Base-by-base conservation (phyloP, 2,113 vertebrate species). In the Sander vitreus region DNA sequence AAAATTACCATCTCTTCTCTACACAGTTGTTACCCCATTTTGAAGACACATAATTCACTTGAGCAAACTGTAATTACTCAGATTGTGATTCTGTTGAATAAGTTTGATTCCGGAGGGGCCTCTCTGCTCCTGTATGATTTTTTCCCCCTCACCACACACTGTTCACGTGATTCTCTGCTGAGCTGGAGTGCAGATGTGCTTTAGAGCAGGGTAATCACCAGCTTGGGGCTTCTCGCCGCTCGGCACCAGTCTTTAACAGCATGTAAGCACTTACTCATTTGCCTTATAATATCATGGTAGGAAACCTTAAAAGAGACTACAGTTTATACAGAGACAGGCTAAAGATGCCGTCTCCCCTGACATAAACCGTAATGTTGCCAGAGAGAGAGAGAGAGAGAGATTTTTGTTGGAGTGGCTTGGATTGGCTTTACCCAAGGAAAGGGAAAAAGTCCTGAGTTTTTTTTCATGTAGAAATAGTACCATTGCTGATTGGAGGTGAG, bases 201-300 rank as follows among this genome's bases (percentile, higher is more conserved):
- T 93, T 79, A 89, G 87, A 89, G 88, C 82, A 86, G 33, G 5
- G 85, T 95, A 95, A 95, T 95, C 91, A 95, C 91, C 77, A 83
- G 93, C 91, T 93, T 95, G 86, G 85, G 94, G 92, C 93, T 94
- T 93, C 92, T 94, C 88, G 57, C 90, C 25, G 81, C 91, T 94
- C 90, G 43, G 83, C 89, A 91, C 91, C 74, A 75, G 89, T 89
- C 92, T 92, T 94, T 94, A 94, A 93, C 91, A 91, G 92, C 93
- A 88, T 94, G 93, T 94, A 96, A 95, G 93, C 93, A 94, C 94
- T 94, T 93, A 93, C 91, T 94, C 93, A 95, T 95, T 94, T 92
- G 89, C 85, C 93, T 93, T 83, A 91, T 95, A 94, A 95, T 94
- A 85, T 89, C 86, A 95, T 82, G 89, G 90, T 93, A 89, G 89